These are phyloP conservation scores for Sebastolobus altivelis DNA, from an alignment of 2,797 vertebrate genomes.

Conservation along the genomic window DNA sequence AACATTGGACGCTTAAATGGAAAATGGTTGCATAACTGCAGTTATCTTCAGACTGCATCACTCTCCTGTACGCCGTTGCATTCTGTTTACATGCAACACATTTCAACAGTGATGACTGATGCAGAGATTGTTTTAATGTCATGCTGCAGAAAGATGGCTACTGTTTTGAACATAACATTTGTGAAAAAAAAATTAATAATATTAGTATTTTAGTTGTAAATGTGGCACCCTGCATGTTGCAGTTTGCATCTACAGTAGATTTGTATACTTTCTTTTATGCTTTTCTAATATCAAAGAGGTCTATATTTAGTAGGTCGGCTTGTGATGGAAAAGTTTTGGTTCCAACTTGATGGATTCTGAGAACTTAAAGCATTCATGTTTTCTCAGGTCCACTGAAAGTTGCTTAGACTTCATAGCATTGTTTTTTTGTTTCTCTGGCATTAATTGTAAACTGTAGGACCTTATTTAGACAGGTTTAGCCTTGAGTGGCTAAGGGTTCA, in stretches of 20 bases:
- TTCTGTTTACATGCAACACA: conserved; percentile 19
- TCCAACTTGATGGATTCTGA: conserved; percentile 1
- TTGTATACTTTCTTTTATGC: background rate
- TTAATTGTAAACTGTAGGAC: too few relatives aligned
- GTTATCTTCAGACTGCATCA: background rate
- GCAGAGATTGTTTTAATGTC: background rate
- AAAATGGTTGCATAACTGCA: conserved; percentile 53
- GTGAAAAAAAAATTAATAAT: background rate
- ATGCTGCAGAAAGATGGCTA: background rate
- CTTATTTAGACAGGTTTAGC: too few relatives aligned
- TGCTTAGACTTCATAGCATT: background rate
- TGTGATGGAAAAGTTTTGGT: background rate
- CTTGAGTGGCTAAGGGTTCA: too few relatives aligned
- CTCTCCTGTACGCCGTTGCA: background rate
- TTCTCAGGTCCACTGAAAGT: background rate
- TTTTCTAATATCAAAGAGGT: background rate
- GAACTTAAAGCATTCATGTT: background rate
- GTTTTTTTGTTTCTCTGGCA: too few relatives aligned
- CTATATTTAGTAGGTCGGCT: conserved; percentile 3
- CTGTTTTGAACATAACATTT: background rate
- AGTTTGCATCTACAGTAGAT: background rate
- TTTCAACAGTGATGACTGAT: conserved; percentile 1
- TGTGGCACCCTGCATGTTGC: background rate
- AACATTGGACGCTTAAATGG: conserved; percentile 36
- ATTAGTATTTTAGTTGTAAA: background rate